Conservation (phyloP, 2,797 vertebrate species). For the Limnodromus scolopaceus region DNA sequence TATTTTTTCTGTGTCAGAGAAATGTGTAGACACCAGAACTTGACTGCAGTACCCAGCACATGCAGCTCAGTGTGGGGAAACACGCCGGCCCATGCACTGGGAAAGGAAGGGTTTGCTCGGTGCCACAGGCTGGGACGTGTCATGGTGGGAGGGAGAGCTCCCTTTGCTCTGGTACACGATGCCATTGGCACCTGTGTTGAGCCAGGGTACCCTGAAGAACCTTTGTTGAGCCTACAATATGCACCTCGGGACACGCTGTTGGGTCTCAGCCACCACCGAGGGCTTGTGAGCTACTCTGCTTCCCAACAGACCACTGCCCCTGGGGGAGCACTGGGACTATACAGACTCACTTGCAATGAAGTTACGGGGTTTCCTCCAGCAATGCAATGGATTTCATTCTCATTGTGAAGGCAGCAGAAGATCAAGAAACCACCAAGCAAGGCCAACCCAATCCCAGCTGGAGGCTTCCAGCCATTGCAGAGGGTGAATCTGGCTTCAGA, state of each 20-base stretch:
- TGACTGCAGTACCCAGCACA: rapidly evolving
- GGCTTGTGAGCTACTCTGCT: neutral
- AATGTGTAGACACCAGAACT: neutral
- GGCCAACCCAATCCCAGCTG: neutral
- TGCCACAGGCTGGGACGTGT: rapidly evolving
- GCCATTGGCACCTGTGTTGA: neutral
- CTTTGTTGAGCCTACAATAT: neutral
- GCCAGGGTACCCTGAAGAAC: neutral
- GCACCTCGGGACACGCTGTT: rapidly evolving
- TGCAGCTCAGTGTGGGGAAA: rapidly evolving
- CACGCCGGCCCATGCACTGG: rapidly evolving
- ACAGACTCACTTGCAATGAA: neutral
- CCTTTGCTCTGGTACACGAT: rapidly evolving
- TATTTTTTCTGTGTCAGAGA: neutral
- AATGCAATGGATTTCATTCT: neutral
- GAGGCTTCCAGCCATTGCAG: neutral
- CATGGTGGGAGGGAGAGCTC: rapidly evolving
- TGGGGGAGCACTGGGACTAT: rapidly evolving
- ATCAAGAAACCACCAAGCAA: neutral
- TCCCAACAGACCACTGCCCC: neutral
- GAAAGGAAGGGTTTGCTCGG: neutral
- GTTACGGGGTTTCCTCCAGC: neutral
- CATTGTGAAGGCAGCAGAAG: neutral
- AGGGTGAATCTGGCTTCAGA: neutral
- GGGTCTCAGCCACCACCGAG: neutral